A percentile compares a stretch with the other conserved stretches of the same genome.
These are phyloP conservation scores for Tyria jacobaeae DNA, from an alignment of 2,888 invertebrate genomes.

Conservation along the genomic window DNA sequence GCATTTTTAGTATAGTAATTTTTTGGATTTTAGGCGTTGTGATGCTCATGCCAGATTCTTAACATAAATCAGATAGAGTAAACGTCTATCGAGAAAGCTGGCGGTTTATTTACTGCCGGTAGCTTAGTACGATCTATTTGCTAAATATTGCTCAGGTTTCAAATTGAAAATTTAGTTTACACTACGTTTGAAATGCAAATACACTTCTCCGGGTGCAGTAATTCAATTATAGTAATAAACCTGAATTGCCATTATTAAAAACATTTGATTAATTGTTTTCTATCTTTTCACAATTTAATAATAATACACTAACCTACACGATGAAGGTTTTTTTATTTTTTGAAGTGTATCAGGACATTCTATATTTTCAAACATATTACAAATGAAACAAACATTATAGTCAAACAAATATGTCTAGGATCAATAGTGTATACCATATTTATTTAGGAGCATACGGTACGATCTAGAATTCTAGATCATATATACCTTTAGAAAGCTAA, in stretches of 20 bases:
- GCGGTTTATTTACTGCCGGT: conserved; percentile 56
- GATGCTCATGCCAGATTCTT: conserved; percentile 61
- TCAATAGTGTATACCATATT: too few relatives aligned
- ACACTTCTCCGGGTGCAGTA: conserved; percentile 10
- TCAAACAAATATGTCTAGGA: too few relatives aligned
- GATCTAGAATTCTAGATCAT: too few relatives aligned
- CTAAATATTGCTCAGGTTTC: conserved; percentile 43
- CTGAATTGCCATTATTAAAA: background rate
- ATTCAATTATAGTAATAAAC: conserved; percentile 8
- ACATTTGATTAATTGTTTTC: background rate
- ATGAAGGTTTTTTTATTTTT: too few relatives aligned
- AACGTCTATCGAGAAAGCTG: conserved; percentile 58
- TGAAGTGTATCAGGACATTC: too few relatives aligned
- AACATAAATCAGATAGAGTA: conserved; percentile 64
- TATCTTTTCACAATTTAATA: too few relatives aligned
- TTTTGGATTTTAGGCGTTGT: conserved; percentile 57
- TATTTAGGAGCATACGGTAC: too few relatives aligned
- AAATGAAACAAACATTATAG: too few relatives aligned
- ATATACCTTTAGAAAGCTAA: too few relatives aligned
- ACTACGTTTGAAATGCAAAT: conserved; percentile 32
- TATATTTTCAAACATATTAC: too few relatives aligned
- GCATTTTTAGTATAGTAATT: conserved; percentile 46
- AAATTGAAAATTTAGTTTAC: conserved; percentile 33
- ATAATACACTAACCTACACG: too few relatives aligned
- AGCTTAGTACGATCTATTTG: conserved; percentile 45